Base-by-base conservation (phyloP, 2,888 invertebrate species). In the Eudasyphora cyanicolor region DNA sequence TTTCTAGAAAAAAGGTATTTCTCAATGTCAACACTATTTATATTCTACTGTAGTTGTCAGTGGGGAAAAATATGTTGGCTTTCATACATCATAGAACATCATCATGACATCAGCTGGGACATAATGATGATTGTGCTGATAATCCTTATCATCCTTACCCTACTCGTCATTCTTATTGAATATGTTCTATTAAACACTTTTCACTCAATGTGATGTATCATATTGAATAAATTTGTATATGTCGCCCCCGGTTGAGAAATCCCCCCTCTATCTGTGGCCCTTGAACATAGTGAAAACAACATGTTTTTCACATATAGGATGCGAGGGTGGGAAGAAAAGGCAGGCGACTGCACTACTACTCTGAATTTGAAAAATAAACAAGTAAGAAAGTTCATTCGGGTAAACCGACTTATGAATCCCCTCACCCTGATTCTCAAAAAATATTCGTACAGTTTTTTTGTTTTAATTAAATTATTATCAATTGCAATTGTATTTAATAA, bases 101-200 rank as follows among this genome's bases (percentile, higher is more conserved):
- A 17, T 64, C 35, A 24, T 64, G 5, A 17, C 19, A 19, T 64
- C 54, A 54, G 14, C 7, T 19, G 24, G 24, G 38, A 19, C 38
- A 10, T 38, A 21, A n/a, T 29, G 35, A 35, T 38, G 64, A 64
- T 64, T 17, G 19, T 38, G 19, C 32, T 57, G 54, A 76, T 70
- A 70, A 70, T 67, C 73, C 24, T 21, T 14, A 2, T 57, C 21
- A 54, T 38, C 14, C 45, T 35, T 35, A 38, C 45, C 29, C 12
- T 29, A 2, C 45, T 12, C 12, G 1, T 70, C 17, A 21, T 45
- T n/a, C 32, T 60, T 32, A 14, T 35, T 49, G 32, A 64, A 76
- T 67, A 64, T n/a, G n/a, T n/a, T n/a, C 70, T 73, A 76, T 82
- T 74, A 76, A 82, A 82, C 75, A 75, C 64, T 73, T 79, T 79